Conservation (phyloP, 2,113 vertebrate species). For the Hippocampus abdominalis region DNA sequence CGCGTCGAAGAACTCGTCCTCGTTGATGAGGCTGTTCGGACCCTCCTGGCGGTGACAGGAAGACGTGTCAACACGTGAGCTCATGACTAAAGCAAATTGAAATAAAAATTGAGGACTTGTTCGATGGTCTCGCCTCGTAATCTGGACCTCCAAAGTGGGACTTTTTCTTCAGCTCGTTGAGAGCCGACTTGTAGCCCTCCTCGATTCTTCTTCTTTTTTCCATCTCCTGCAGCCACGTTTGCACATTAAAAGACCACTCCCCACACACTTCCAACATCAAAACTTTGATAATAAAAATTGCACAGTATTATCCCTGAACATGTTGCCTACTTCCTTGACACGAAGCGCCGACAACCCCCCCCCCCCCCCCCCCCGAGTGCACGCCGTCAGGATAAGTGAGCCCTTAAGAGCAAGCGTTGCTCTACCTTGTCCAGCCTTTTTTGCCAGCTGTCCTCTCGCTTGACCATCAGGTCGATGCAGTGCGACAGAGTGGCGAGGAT, state of each 20-base stretch:
- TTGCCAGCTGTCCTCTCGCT: conserved; percentile 95
- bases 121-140: conserved; percentile 80
- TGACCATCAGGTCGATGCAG: conserved; percentile 97
- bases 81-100: neutral
- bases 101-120: neutral
- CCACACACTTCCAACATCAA: neutral
- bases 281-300: too few relatives aligned
- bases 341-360: too few relatives aligned
- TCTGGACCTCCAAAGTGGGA: conserved; percentile 95
- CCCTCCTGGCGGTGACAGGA: conserved; percentile 78
- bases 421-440: conserved; percentile 89
- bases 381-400: neutral
- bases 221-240: conserved; percentile 73
- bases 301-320: too few relatives aligned
- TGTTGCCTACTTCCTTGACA: too few relatives aligned
- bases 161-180: conserved; percentile 91
- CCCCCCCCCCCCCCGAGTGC: too few relatives aligned
- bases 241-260: neutral
- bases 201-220: conserved; percentile 86
- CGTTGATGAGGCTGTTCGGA: conserved; percentile 97
- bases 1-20: conserved; percentile 97
- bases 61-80: neutral
- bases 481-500: conserved; percentile 95
- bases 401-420: neutral
- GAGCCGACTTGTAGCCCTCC: conserved; percentile 84